A percentile compares a stretch with the other conserved stretches of the same genome.
Evolutionary conservation across 2,888 invertebrate species (phyloP).

Genomic region (Cataglyphis livida): DNA sequence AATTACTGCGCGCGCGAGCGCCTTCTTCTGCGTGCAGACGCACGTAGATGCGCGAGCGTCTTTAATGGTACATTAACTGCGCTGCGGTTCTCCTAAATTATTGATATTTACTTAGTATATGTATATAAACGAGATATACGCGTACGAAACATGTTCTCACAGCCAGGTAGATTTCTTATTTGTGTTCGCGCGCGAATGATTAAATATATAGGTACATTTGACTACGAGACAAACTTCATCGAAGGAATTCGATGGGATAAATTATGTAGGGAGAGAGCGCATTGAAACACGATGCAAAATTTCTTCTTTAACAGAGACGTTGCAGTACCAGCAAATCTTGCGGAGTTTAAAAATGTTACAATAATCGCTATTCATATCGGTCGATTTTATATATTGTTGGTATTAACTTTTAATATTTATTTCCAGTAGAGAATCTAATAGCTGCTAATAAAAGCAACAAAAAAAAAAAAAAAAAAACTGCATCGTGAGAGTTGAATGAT

Average conservation of each 20-base stretch:
- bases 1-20: conserved; percentile 61
- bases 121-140: conserved; percentile 4
- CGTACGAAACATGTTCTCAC: conserved; percentile 12
- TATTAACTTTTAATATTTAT: background rate
- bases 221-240: conserved; percentile 5
- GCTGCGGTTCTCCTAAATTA: conserved; percentile 46
- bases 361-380: background rate
- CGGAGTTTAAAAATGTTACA: background rate
- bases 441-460: background rate
- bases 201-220: conserved; percentile 28
- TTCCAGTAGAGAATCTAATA: background rate
- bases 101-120: conserved; percentile 44
- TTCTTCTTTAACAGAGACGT: background rate
- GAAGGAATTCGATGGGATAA: conserved; percentile 2
- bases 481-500: background rate
- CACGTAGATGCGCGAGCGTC: conserved; percentile 12
- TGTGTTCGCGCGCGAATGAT: conserved; percentile 25
- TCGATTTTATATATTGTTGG: background rate
- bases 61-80: conserved; percentile 47
- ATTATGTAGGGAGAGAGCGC: background rate
- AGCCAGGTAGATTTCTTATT: conserved; percentile 3
- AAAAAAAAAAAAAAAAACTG: background rate
- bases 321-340: background rate
- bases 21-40: conserved; percentile 15
- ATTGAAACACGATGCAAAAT: background rate